Evolutionary conservation across 1,140 invertebrate species (phyloP).

Genomic region (Bombus waltoni): DNA sequence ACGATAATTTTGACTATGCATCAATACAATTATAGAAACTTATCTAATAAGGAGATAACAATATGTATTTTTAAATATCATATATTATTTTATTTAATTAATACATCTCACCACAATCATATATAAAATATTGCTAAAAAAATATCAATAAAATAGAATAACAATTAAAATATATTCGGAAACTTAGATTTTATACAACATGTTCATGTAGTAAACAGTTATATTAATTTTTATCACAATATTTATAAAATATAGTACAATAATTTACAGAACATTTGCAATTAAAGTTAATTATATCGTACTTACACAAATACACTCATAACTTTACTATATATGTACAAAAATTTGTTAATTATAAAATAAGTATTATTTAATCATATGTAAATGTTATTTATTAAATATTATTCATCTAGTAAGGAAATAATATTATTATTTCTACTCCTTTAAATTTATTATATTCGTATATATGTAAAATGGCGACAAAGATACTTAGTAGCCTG

Average conservation of each 20-base stretch:
- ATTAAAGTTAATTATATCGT: constrained; percentile 32
- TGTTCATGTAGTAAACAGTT: neutral
- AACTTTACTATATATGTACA: constrained; percentile 14
- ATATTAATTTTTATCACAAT: neutral
- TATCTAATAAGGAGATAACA: neutral
- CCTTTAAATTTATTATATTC: neutral
- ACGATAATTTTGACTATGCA: neutral
- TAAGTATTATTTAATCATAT: constrained; percentile 5
- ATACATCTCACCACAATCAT: neutral
- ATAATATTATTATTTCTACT: neutral
- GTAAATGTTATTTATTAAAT: constrained; percentile 15
- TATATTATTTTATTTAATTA: neutral
- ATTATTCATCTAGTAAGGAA: neutral
- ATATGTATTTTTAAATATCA: neutral
- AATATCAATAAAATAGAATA: constrained; percentile 2
- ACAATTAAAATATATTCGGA: constrained; percentile 3
- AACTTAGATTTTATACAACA: neutral
- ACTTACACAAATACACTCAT: constrained; percentile 2
- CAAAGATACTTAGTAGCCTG: neutral
- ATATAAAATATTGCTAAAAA: neutral
- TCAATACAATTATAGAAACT: neutral
- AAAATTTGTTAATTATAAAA: constrained; percentile 19
- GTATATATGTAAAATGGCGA: neutral
- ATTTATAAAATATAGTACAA: constrained; percentile 7
- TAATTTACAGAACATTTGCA: constrained; percentile 26